Evolutionary conservation across 1,140 invertebrate genomes (phyloP), one percentile per base, ranked within the genome.

Genomic region (Chelonus insularis): DNA sequence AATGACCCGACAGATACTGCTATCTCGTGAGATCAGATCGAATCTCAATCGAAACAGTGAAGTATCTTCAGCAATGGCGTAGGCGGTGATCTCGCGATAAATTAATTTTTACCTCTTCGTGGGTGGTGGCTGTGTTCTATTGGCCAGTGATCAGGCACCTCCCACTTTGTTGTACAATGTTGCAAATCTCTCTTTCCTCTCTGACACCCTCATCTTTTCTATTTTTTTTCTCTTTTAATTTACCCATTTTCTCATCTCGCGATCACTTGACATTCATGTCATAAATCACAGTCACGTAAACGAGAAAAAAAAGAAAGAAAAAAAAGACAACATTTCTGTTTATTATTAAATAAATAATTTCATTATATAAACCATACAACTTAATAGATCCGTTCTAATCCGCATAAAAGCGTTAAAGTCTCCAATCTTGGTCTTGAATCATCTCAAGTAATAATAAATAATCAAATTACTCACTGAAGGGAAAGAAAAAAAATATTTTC

Each of bases 31-130:
- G 67, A 72, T 72, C 59, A 34, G 67, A 58, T 11, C 12, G 20
- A 72, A 47, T 60, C 37, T 12, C 25, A 36, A 8, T 21, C 12
- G 9, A n/a, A 9, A 8, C 32, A 4, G 6, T 3, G 2, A 16
- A 36, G 54, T 47, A 66, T 64, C 64, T 55, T 48, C 64, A 71
- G 67, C 67, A 74, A 73, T 75, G 70, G 71, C 72, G 73, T 75
- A 73, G 72, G 73, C 68, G 72, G 71, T 65, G 68, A 72, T 72
- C 55, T 61, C 56, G 67, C 71, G 70, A 74, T 75, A 73, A 75
- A 74, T 73, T 75, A 74, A 75, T 74, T 74, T 73, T 75, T 69
- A 74, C 66, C 67, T 52, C 71, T 68, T 68, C 72, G 69, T 73
- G 72, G 72, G 71, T 74, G 72, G 71, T 70, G 65, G 68, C 68